phyloP scores from a whole-genome alignment of 2,888 invertebrate genomes.

The Xylota segnis region DNA sequence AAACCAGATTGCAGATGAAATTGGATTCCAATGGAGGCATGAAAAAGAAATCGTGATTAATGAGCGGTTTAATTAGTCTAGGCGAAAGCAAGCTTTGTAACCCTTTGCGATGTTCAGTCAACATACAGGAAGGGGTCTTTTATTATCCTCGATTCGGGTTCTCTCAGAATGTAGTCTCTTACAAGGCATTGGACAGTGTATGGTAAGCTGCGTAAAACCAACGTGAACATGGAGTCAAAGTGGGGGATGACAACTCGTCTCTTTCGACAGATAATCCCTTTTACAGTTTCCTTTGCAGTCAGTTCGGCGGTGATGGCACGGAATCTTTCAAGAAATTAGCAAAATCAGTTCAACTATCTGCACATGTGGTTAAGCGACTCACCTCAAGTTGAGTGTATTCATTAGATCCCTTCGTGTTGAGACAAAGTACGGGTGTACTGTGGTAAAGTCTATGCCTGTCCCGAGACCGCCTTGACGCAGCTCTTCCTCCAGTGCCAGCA shows the following conservation, averaged over 20 bases:
- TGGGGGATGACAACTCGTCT: slow-evolving; percentile 69
- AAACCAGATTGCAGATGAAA: slow-evolving; percentile 71
- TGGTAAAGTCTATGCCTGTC: slow-evolving; percentile 66
- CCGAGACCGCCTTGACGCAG: slow-evolving; percentile 77
- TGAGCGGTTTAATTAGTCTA: slow-evolving; percentile 68
- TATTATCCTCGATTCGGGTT: slow-evolving; percentile 62
- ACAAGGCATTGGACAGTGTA: slow-evolving; percentile 52
- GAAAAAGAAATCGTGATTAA: slow-evolving; percentile 59
- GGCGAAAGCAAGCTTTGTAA: slow-evolving; percentile 40
- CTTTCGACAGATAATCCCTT: slow-evolving; percentile 69
- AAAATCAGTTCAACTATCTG: neutral
- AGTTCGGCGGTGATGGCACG: slow-evolving; percentile 68
- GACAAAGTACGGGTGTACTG: slow-evolving; percentile 81
- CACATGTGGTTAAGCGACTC: neutral
- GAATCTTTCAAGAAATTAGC: slow-evolving; percentile 54
- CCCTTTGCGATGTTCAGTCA: slow-evolving; percentile 46
- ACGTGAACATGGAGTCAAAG: slow-evolving; percentile 32
- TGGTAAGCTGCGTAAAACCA: slow-evolving; percentile 51
- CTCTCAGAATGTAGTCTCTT: slow-evolving; percentile 67
- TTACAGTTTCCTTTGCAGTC: slow-evolving; percentile 70
- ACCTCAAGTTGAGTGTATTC: slow-evolving; percentile 74
- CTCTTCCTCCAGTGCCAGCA: slow-evolving; percentile 78
- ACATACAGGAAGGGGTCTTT: slow-evolving; percentile 61
- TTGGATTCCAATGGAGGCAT: slow-evolving; percentile 54
- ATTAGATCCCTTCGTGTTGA: slow-evolving; percentile 78